Evolutionary conservation across 2,888 invertebrate genomes (phyloP), one percentile per base, ranked within the genome.

Genomic region (Marronus borbonicus): DNA sequence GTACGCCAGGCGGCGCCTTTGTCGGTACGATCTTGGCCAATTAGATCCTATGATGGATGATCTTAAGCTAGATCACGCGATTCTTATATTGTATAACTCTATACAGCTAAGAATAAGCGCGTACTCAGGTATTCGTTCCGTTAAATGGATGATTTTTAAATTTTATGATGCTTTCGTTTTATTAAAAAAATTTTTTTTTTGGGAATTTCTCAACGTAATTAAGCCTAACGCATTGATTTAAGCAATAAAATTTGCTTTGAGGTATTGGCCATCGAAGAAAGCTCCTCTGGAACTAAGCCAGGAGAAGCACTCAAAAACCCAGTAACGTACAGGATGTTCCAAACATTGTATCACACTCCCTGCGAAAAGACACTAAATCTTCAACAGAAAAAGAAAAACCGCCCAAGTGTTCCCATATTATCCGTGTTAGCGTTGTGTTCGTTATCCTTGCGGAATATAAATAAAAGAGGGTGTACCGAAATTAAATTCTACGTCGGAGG

Each of bases 1-100:
- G 88, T 88, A 88, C 87, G 87, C 86, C 83, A 86, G 86, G 84
- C 88, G 88, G 89, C 87, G 87, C 88, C 88, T 90, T 90, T 90
- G 88, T 89, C 89, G 89, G 89, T 88, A 86, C 86, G 85, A 83
- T 81, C 84, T 81, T 85, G 84, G 85, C 87, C 87, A 87, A 87
- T 87, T 87, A 87, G 86, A 87, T 86, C 85, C 87, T 86, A 87
- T 87, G 87, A 87, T 87, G 85, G 86, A 87, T 87, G 84, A 82
- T 82, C 81, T 77, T 74, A 44, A 84, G 79, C 74, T 69, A 77
- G 83, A 85, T 86, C 87, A 87, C 86, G 87, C 86, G 84, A 86
- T 82, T 83, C 77, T 65, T 28, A 24, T 8, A 49, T 31, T 28
- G n/a, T 72, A 62, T 62, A 62, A 44, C 44, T 55, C 55, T 20